Percentiles rank a stretch among this genome's conserved stretches.
Evolutionary conservation across 2,797 vertebrate species (phyloP).

Genomic region (Lagodon rhomboides): DNA sequence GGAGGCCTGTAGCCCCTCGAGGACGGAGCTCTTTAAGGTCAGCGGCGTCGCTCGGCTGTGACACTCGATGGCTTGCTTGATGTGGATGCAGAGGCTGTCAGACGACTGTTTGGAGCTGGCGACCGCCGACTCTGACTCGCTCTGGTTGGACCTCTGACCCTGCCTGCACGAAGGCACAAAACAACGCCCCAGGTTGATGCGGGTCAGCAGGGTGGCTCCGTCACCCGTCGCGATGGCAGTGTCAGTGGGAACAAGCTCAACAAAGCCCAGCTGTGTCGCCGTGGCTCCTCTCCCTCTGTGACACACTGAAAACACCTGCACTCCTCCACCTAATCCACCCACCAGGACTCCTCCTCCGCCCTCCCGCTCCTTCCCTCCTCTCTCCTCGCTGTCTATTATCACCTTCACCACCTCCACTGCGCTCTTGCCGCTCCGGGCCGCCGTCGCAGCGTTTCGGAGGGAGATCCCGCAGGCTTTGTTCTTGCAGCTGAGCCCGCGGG

Average conservation of each 20-base stretch:
- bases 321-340: conserved; percentile 37
- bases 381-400: conserved; percentile 83
- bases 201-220: conserved; percentile 88
- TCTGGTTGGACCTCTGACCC: conserved; percentile 73
- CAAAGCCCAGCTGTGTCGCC: conserved; percentile 87
- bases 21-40: conserved; percentile 90
- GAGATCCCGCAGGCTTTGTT: conserved; percentile 93
- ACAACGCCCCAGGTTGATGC: conserved; percentile 92
- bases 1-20: conserved; percentile 88
- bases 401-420: conserved; percentile 88
- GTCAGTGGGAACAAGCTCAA: conserved; percentile 90
- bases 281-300: conserved; percentile 88
- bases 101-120: conserved; percentile 62
- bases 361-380: conserved; percentile 58
- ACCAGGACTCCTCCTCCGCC: conserved; percentile 49
- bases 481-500: conserved; percentile 95
- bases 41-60: conserved; percentile 87
- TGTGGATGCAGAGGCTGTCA: conserved; percentile 91
- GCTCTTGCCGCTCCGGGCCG: conserved; percentile 76
- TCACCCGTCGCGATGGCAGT: conserved; percentile 89
- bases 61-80: conserved; percentile 91
- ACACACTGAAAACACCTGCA: conserved; percentile 91
- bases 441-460: conserved; percentile 86
- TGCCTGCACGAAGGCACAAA: conserved; percentile 88
- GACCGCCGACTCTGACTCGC: conserved; percentile 25